These are phyloP conservation scores for Amaurobius ferox DNA, from an alignment of 2,888 invertebrate genomes.

Conservation along the genomic window DNA sequence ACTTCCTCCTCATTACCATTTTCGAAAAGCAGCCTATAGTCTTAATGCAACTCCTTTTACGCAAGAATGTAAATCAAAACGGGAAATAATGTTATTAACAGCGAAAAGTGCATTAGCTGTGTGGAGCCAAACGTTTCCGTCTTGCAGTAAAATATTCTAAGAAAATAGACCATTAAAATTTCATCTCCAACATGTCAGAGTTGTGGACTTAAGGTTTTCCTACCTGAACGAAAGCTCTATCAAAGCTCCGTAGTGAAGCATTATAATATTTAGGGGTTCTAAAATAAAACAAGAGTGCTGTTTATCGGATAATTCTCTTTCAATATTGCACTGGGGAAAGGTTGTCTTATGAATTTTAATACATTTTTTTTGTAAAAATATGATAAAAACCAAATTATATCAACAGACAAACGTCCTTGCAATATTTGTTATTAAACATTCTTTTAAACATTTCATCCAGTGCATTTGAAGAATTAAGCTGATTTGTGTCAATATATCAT, in stretches of 20 bases:
- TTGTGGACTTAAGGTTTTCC: constrained; percentile 1
- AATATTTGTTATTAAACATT: too few relatives aligned
- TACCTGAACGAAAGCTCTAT: constrained; percentile 7
- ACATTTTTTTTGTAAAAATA: too few relatives aligned
- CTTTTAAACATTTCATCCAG: too few relatives aligned
- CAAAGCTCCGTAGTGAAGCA: not conserved
- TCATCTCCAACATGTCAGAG: constrained; percentile 21
- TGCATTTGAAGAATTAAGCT: too few relatives aligned
- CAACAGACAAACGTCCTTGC: too few relatives aligned
- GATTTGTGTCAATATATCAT: too few relatives aligned
- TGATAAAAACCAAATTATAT: too few relatives aligned
- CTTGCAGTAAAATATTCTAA: constrained; percentile 19
- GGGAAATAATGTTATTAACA: constrained; percentile 32
- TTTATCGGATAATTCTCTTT: not conserved
- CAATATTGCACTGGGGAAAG: too few relatives aligned
- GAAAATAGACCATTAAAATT: constrained; percentile 58
- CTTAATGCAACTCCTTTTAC: not conserved
- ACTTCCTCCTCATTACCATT: constrained; percentile 31
- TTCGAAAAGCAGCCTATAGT: not conserved
- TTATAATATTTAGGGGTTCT: constrained; percentile 11
- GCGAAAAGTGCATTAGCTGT: constrained; percentile 17
- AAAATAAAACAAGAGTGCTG: not conserved
- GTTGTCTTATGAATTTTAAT: too few relatives aligned
- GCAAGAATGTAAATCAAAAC: not conserved
- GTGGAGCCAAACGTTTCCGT: constrained; percentile 19